Evolutionary conservation across 2,888 invertebrate species (phyloP).

Genomic region (Dicycla oo): DNA sequence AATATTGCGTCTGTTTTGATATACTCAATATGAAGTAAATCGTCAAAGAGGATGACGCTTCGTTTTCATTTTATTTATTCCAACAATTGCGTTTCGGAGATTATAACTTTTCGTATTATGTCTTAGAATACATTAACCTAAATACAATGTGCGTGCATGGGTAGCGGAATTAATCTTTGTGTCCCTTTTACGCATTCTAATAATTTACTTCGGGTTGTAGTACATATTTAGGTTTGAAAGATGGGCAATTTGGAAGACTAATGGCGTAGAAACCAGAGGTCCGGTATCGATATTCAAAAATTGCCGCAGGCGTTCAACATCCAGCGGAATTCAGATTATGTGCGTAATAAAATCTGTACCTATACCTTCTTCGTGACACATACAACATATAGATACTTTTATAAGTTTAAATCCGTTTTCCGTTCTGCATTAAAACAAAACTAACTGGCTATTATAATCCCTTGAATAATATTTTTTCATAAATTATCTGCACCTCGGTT

Average conservation of each 20-base stretch:
- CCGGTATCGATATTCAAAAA: slow-evolving; percentile 61
- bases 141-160: slow-evolving; percentile 61
- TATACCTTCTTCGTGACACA: slow-evolving; percentile 10
- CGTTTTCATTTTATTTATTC: slow-evolving; percentile 55
- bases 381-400: not conserved
- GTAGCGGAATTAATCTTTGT: slow-evolving; percentile 62
- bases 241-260: slow-evolving; percentile 65
- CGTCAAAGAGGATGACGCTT: slow-evolving; percentile 44
- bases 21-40: slow-evolving; percentile 59
- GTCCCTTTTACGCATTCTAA: slow-evolving; percentile 63
- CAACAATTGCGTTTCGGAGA: slow-evolving; percentile 33
- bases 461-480: not conserved
- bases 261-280: slow-evolving; percentile 58
- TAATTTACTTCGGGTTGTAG: slow-evolving; percentile 65
- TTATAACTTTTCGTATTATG: slow-evolving; percentile 49
- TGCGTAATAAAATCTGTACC: slow-evolving; percentile 36
- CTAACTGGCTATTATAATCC: not conserved
- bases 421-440: not conserved
- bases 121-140: slow-evolving; percentile 53
- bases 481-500: slow-evolving; percentile 3
- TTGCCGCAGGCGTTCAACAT: slow-evolving; percentile 44
- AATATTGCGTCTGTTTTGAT: slow-evolving; percentile 54
- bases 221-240: slow-evolving; percentile 64
- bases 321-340: slow-evolving; percentile 51
- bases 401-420: not conserved